These are phyloP conservation scores for Reticulitermes lucifugus DNA, from an alignment of 2,888 invertebrate species.

Conservation along the genomic window DNA sequence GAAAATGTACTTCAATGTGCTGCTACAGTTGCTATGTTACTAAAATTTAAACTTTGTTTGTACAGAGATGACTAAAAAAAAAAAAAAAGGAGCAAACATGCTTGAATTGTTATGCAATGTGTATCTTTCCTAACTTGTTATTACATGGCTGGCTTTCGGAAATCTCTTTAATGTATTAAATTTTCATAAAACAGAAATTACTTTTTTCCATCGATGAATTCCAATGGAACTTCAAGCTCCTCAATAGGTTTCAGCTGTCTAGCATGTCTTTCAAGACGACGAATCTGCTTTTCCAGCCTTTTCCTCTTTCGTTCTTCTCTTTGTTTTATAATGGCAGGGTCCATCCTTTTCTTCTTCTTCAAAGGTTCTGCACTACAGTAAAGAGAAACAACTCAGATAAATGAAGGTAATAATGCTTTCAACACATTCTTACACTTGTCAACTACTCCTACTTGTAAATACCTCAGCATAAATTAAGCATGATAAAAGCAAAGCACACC, in stretches of 20 bases:
- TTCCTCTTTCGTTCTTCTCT: conserved; percentile 85
- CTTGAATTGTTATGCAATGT: no score
- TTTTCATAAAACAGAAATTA: conserved; percentile 60
- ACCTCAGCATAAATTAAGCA: neutral
- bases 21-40: no score
- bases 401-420: neutral
- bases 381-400: neutral
- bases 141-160: no score
- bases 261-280: conserved; percentile 82
- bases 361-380: conserved; percentile 82
- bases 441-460: neutral
- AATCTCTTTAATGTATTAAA: no score
- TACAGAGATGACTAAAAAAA: no score
- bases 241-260: conserved; percentile 90
- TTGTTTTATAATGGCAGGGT: conserved; percentile 82
- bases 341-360: conserved; percentile 89
- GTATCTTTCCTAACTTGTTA: no score
- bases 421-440: neutral
- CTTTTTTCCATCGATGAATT: conserved; percentile 69
- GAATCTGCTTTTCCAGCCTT: conserved; percentile 89
- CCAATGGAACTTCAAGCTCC: conserved; percentile 82
- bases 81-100: no score
- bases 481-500: neutral
- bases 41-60: no score
- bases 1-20: no score